A percentile compares a stretch with the other conserved stretches of the same genome.
phyloP scores from a whole-genome alignment of 2,113 vertebrate genomes.

The Terrapene triunguis region DNA sequence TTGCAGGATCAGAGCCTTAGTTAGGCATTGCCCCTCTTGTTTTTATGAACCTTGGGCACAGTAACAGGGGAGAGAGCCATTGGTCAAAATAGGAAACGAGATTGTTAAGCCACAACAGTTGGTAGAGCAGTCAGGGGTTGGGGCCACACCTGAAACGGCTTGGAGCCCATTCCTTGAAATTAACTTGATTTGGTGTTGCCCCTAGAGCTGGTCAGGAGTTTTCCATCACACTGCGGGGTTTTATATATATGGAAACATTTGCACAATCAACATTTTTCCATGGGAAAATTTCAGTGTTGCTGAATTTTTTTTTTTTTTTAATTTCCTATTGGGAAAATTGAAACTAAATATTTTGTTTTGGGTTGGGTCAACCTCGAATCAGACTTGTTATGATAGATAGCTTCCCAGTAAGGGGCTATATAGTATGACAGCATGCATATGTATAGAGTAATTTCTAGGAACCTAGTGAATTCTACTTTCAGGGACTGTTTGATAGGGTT shows the following conservation, averaged over 20 bases:
- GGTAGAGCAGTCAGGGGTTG: too few species aligned
- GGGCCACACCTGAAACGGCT: too few species aligned
- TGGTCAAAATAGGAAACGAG: too few species aligned
- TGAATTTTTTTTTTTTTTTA: not conserved
- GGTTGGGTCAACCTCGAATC: not conserved
- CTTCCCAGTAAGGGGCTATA: not conserved
- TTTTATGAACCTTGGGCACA: too few species aligned
- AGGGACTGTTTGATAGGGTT: not conserved
- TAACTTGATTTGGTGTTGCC: too few species aligned
- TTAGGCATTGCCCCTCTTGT: too few species aligned
- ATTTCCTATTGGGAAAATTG: not conserved
- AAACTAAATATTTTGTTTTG: not conserved
- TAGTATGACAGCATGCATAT: not conserved
- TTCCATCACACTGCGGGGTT: too few species aligned
- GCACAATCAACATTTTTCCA: not conserved
- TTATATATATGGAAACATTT: too few species aligned
- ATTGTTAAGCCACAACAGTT: too few species aligned
- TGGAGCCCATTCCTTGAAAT: too few species aligned
- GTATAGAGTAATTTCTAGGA: not conserved
- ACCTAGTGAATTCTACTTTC: not conserved
- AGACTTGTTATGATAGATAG: not conserved
- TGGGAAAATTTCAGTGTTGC: not conserved
- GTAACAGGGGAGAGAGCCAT: not conserved
- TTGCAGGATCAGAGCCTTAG: not conserved
- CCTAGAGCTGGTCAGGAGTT: too few species aligned